Conservation (phyloP, 2,888 invertebrate genomes). For the Trachelus tabidus region DNA sequence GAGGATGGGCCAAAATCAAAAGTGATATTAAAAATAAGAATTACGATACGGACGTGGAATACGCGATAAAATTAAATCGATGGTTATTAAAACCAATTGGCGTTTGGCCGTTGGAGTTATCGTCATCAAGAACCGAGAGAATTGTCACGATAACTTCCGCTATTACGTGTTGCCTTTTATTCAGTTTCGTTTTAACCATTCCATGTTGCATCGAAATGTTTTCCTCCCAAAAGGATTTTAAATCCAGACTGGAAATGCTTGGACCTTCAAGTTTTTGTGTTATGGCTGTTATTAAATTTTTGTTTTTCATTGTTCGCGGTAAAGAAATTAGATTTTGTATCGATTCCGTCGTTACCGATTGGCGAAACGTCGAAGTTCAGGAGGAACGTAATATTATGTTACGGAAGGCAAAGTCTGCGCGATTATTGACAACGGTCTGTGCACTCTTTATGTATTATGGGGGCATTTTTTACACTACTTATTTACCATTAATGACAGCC, state of each 20-base stretch:
- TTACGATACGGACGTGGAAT: constrained; percentile 18
- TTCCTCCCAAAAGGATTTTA: constrained; percentile 34
- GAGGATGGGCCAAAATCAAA: too few species aligned
- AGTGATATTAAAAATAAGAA: too few species aligned
- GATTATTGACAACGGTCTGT: constrained; percentile 28
- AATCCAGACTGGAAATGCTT: constrained; percentile 32
- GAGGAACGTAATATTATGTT: constrained; percentile 35
- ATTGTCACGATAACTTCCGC: constrained; percentile 20
- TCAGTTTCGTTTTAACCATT: constrained; percentile 36
- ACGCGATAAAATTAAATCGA: constrained; percentile 29
- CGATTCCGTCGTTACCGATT: constrained; percentile 33
- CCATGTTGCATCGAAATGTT: constrained; percentile 36
- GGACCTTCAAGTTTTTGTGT: constrained; percentile 47
- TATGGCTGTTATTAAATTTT: constrained; percentile 46
- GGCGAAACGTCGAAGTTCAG: constrained; percentile 20
- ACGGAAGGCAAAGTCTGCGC: constrained; percentile 29
- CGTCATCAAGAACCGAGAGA: constrained; percentile 9
- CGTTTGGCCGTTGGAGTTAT: constrained; percentile 29
- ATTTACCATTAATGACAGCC: background rate
- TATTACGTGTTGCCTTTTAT: constrained; percentile 31
- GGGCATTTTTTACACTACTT: constrained; percentile 28
- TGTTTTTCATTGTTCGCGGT: constrained; percentile 32
- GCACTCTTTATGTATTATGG: constrained; percentile 39
- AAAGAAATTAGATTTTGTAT: constrained; percentile 26
- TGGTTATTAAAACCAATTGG: constrained; percentile 36